phyloP scores from a whole-genome alignment of 1,140 invertebrate genomes.

The Branchinecta lynchi region DNA sequence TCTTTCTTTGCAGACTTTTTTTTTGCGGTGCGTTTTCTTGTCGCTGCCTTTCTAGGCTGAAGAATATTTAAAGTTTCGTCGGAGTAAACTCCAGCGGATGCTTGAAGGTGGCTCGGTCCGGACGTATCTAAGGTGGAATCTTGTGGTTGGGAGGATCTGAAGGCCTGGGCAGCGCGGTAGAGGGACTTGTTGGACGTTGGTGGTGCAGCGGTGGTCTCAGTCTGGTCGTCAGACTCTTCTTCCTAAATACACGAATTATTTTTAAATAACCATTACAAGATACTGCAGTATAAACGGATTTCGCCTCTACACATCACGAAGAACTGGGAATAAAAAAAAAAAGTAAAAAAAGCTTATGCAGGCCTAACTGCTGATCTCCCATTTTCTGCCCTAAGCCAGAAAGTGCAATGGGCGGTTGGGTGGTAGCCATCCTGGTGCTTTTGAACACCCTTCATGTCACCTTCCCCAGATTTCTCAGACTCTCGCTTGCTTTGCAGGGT shows the following conservation, averaged over 20 bases:
- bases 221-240: not conserved
- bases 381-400: not conserved
- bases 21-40: too few species aligned
- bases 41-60: too few species aligned
- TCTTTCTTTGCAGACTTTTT: too few species aligned
- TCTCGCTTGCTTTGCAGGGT: too few species aligned
- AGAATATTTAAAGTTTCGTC: too few species aligned
- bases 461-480: not conserved
- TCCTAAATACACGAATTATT: too few species aligned
- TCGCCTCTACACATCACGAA: too few species aligned
- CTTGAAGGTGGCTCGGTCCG: not conserved
- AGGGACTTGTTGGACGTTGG: not conserved
- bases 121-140: not conserved
- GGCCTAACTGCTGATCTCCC: not conserved
- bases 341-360: not conserved
- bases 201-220: not conserved
- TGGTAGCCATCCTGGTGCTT: not conserved
- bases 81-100: not conserved
- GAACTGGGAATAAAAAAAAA: too few species aligned
- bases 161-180: not conserved
- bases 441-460: not conserved
- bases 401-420: not conserved
- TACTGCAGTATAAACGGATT: too few species aligned
- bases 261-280: too few species aligned
- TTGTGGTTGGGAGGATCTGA: not conserved